Percentiles rank a stretch among this genome's conserved stretches.
Evolutionary conservation across 1,140 invertebrate genomes (phyloP).

Genomic region (Galendromus occidentalis): DNA sequence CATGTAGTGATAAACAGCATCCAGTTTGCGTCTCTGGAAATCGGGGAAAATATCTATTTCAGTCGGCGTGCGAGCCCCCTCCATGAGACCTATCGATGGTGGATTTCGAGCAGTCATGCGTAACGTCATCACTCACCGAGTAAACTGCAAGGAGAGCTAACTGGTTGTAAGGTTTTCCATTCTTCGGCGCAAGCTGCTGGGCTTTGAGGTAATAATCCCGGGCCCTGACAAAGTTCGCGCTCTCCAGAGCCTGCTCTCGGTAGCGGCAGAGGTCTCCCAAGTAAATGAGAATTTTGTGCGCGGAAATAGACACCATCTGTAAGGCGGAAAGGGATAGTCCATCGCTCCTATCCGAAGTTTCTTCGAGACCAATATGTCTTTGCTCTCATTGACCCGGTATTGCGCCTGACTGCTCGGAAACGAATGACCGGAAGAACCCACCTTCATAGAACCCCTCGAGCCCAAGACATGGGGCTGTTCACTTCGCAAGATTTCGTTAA

Average conservation of each 20-base stretch:
- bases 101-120: too few relatives aligned
- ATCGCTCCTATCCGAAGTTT: too few relatives aligned
- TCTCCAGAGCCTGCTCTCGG: slow-evolving; percentile 52
- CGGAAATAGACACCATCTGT: slow-evolving; percentile 53
- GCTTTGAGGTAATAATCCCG: slow-evolving; percentile 75
- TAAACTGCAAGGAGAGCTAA: slow-evolving; percentile 74
- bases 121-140: slow-evolving; percentile 44
- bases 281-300: slow-evolving; percentile 67
- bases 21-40: slow-evolving; percentile 65
- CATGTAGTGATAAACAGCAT: slow-evolving; percentile 94
- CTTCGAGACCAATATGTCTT: too few relatives aligned
- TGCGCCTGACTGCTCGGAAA: too few relatives aligned
- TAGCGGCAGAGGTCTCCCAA: slow-evolving; percentile 77
- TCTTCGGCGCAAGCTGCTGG: slow-evolving; percentile 77
- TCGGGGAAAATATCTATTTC: slow-evolving; percentile 14
- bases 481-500: slow-evolving; percentile 28
- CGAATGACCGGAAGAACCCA: too few relatives aligned
- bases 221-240: slow-evolving; percentile 62
- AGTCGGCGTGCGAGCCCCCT: too few relatives aligned
- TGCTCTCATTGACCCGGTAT: too few relatives aligned
- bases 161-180: slow-evolving; percentile 82
- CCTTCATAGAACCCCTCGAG: too few relatives aligned
- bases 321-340: too few relatives aligned
- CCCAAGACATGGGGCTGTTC: too few relatives aligned
- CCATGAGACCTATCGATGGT: too few relatives aligned